These are phyloP conservation scores for Cenopis cana DNA, from an alignment of 2,888 invertebrate species.

Conservation along the genomic window DNA sequence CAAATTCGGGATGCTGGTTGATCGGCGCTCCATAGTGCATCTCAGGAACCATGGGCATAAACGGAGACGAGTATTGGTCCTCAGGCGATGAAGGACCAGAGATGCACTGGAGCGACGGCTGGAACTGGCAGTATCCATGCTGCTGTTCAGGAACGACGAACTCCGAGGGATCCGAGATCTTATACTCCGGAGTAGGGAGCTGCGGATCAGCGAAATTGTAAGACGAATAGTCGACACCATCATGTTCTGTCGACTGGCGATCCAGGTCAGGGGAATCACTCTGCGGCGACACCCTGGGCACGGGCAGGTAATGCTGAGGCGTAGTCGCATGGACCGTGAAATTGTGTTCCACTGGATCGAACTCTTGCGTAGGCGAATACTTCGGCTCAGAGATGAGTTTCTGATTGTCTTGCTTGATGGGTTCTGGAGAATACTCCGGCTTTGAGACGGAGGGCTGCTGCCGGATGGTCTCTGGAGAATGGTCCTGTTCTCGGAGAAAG, in stretches of 20 bases:
- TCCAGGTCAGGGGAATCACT: not conserved
- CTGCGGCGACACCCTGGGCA: not conserved
- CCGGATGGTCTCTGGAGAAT: too few relatives aligned
- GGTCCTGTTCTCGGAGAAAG: too few relatives aligned
- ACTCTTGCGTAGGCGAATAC: not conserved
- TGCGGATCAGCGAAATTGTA: not conserved
- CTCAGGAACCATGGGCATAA: not conserved
- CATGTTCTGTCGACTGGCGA: not conserved
- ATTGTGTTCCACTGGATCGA: not conserved
- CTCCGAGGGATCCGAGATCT: not conserved
- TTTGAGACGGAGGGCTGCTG: not conserved
- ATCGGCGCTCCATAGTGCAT: not conserved
- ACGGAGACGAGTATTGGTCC: not conserved
- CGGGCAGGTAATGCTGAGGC: not conserved
- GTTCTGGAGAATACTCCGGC: not conserved
- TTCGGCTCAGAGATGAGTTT: not conserved
- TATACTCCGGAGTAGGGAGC: slow-evolving; percentile 9
- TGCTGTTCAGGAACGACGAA: not conserved
- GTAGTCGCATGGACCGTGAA: not conserved
- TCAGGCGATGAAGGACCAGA: not conserved
- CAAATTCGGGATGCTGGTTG: not conserved
- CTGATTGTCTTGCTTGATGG: not conserved
- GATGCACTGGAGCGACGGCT: too few relatives aligned
- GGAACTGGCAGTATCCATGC: not conserved
- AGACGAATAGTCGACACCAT: not conserved